A percentile compares a stretch with the other conserved stretches of the same genome.
phyloP scores from a whole-genome alignment of 1,140 invertebrate genomes.

The Pogonus chalceus region DNA sequence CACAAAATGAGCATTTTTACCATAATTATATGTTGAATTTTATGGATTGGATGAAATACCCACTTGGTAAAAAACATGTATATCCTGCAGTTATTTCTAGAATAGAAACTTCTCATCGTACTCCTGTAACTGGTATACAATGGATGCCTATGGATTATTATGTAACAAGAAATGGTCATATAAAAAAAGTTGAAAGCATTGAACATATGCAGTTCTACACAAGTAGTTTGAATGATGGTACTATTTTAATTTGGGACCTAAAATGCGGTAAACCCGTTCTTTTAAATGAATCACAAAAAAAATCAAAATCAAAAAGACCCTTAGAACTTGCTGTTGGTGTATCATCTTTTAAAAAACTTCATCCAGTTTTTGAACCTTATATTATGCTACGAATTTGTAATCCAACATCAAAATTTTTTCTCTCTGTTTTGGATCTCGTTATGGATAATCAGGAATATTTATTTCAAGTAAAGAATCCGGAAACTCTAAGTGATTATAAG shows the following conservation, averaged over 20 bases:
- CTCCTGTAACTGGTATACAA: conserved; percentile 48
- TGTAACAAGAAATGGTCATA: conserved; percentile 47
- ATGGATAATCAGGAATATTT: too few species aligned
- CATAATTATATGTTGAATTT: conserved; percentile 46
- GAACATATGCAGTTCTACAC: conserved; percentile 52
- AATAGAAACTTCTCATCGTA: conserved; percentile 48
- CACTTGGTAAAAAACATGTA: conserved; percentile 44
- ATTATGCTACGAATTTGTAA: too few species aligned
- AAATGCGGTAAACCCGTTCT: too few species aligned
- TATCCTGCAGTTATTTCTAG: conserved; percentile 49
- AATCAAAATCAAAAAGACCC: too few species aligned
- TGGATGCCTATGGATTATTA: conserved; percentile 53
- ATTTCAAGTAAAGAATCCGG: too few species aligned
- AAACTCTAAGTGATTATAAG: too few species aligned
- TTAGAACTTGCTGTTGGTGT: too few species aligned
- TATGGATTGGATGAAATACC: conserved; percentile 56
- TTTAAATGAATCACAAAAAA: too few species aligned
- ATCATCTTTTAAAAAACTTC: too few species aligned
- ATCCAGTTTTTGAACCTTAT: too few species aligned
- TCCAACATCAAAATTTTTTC: too few species aligned
- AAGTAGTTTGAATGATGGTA: conserved; percentile 53
- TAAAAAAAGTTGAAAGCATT: conserved; percentile 32
- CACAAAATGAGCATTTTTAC: conserved; percentile 49
- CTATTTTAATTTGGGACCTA: conserved; percentile 62
- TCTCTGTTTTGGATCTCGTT: too few species aligned